Base-by-base conservation (phyloP, 1,140 invertebrate species). In the Apis laboriosa region DNA sequence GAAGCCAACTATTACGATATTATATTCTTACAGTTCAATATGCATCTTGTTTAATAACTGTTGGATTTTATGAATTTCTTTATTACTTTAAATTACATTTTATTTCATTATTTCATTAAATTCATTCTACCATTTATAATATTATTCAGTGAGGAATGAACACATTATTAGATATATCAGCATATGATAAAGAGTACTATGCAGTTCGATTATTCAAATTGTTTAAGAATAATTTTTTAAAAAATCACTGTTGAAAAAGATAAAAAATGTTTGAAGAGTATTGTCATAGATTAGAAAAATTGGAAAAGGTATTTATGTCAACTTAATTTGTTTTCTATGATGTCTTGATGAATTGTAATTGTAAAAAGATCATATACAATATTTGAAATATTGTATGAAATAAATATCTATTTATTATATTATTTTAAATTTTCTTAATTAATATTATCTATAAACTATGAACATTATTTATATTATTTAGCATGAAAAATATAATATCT, bases 61-160 rank as follows among this genome's bases (percentile, higher is more conserved):
- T 83, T 76, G 13, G 75, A 83, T 83, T 83, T 83, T 76, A 58
- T 60, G 75, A 78, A 71, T 83, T 64, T 83, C 75, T 83, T 83
- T 72, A 83, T 78, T 60, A 60, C 67, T 71, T 55, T 63, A 78
- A 77, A 83, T 83, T 83, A 83, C 67, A 83, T 58, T 53, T 56
- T 82, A 4, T 34, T 34, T 34, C 80, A 19, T 34, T 60, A 24
- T 70, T 77, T 71, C 64, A 71, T 66, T 34, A 34, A 34, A 34
- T 34, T 34, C 34, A 34, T 34, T 34, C 67, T 61, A 28, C 19
- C 51, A 51, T 53, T n/a, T 13, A 51, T 13, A 70, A 78, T 21
- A 78, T 78, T 78, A 58, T 78, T 60, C 28, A 11, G 21, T 15
- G 1, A n/a, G 15, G n/a, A 74, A 28, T 53, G 21, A 66, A 76